A percentile compares a stretch with the other conserved stretches of the same genome.
phyloP scores from a whole-genome alignment of 2,113 vertebrate genomes.

The Tetrax tetrax region DNA sequence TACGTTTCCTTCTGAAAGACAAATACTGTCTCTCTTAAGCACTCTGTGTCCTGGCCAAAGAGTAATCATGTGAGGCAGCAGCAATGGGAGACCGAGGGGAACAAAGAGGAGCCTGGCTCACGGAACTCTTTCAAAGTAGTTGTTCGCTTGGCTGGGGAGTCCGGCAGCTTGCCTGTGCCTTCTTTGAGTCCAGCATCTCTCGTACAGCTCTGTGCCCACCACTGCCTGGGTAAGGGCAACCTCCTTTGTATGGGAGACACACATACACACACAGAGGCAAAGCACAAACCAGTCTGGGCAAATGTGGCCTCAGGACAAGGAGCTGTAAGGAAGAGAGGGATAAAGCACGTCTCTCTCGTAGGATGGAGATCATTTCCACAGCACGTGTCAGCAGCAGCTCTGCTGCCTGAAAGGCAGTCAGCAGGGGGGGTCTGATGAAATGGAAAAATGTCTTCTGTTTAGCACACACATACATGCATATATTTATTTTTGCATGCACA shows the following conservation, averaged over 20 bases:
- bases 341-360: background rate
- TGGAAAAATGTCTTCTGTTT: background rate
- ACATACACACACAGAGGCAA: background rate
- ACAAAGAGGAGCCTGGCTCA: constrained; percentile 3
- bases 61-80: constrained; percentile 23
- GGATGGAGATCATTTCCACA: background rate
- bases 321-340: background rate
- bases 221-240: background rate
- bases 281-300: background rate
- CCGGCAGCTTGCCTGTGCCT: constrained; percentile 1
- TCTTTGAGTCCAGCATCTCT: background rate
- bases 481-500: background rate
- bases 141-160: background rate
- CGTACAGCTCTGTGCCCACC: background rate
- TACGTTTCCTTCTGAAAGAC: background rate
- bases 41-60: constrained; percentile 53
- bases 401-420: background rate
- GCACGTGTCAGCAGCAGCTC: background rate
- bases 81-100: background rate
- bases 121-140: constrained; percentile 24
- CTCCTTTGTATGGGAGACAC: background rate
- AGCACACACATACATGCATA: too few species aligned
- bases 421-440: background rate
- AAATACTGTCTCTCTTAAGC: background rate
- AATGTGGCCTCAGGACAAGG: background rate